Percentiles rank a stretch among this genome's conserved stretches.
Evolutionary conservation across 2,113 vertebrate genomes (phyloP).

Genomic region (Entelurus aequoreus): DNA sequence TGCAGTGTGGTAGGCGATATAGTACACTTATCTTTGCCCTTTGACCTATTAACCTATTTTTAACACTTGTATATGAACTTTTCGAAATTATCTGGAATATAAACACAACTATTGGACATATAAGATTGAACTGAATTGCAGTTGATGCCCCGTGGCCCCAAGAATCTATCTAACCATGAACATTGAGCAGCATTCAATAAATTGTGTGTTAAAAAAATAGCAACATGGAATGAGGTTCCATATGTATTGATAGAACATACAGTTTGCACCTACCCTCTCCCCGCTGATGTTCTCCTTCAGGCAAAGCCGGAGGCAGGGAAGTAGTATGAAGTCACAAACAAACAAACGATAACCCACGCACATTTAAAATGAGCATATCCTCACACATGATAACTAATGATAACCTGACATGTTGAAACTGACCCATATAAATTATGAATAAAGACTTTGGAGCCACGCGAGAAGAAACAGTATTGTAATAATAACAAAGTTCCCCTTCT

Average conservation of each 20-base stretch:
- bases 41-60: too few relatives aligned
- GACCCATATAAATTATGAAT: neutral
- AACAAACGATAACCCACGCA: slow-evolving; percentile 1
- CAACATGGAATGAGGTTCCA: neutral
- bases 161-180: too few relatives aligned
- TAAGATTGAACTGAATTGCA: too few relatives aligned
- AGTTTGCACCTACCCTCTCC: slow-evolving; percentile 1
- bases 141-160: too few relatives aligned
- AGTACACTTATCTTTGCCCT: too few relatives aligned
- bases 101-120: too few relatives aligned
- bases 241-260: slow-evolving; percentile 3
- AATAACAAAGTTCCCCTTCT: neutral
- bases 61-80: too few relatives aligned
- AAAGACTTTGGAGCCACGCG: neutral
- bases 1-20: too few relatives aligned
- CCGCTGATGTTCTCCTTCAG: slow-evolving; percentile 17
- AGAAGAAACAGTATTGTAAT: neutral
- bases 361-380: slow-evolving; percentile 11
- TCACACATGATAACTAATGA: neutral
- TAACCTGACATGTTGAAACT: neutral
- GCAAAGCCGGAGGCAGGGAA: slow-evolving; percentile 11
- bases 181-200: too few relatives aligned
- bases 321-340: slow-evolving; percentile 13
- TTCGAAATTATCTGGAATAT: too few relatives aligned
- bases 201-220: neutral